Conservation (phyloP, 2,888 invertebrate genomes). For the Schrankia costaestrigalis region DNA sequence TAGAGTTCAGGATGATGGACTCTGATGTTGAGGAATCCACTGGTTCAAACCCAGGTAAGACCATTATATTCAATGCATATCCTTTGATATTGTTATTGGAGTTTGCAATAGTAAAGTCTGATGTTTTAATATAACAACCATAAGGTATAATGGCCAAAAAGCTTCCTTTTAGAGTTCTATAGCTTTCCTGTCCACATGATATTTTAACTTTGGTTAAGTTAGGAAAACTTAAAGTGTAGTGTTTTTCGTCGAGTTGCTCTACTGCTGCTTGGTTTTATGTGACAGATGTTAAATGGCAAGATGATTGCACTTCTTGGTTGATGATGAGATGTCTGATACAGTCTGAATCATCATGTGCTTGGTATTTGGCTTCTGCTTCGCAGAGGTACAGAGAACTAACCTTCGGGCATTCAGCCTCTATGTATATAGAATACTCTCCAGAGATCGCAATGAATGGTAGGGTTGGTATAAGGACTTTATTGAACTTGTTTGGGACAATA, state of each 20-base stretch:
- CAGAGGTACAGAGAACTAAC: constrained; percentile 6
- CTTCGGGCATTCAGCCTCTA: constrained; percentile 23
- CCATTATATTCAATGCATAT: constrained; percentile 1
- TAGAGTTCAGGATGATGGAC: constrained; percentile 3
- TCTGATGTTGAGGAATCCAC: neutral
- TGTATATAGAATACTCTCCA: constrained; percentile 13
- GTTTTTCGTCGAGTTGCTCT: constrained; percentile 8
- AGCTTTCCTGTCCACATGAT: neutral
- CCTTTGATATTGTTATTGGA: constrained; percentile 1
- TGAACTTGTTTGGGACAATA: constrained; percentile 12
- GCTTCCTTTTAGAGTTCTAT: neutral
- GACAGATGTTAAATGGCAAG: neutral
- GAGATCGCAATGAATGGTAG: constrained; percentile 15
- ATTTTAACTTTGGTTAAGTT: constrained; percentile 1
- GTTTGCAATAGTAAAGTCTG: constrained; percentile 3
- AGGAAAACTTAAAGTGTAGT: constrained; percentile 2
- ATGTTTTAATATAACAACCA: neutral
- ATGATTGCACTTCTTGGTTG: neutral
- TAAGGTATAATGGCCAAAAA: constrained; percentile 1
- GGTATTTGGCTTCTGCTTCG: neutral
- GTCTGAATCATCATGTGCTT: neutral
- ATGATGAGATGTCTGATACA: constrained; percentile 5
- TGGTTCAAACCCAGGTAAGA: neutral
- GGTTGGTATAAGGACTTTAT: constrained; percentile 10
- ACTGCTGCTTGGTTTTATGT: constrained; percentile 1